A percentile compares a stretch with the other conserved stretches of the same genome.
These are phyloP conservation scores for Apodemus speciosus DNA, from an alignment of 2,113 vertebrate genomes.

Conservation along the genomic window DNA sequence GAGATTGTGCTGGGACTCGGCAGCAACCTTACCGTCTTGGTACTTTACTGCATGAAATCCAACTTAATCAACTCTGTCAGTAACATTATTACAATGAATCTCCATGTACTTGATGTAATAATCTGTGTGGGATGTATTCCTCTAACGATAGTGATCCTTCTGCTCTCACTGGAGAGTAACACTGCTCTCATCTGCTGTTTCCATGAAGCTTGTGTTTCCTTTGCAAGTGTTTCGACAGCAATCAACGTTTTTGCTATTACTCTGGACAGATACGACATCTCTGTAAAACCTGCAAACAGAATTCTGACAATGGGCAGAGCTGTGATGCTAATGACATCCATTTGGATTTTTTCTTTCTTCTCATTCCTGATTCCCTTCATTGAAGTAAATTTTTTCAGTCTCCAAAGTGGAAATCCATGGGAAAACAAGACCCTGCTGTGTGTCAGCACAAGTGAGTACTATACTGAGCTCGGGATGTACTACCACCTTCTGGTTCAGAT, in stretches of 20 bases:
- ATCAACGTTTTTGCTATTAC: constrained; percentile 98
- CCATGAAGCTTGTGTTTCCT: constrained; percentile 99
- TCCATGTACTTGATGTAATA: constrained; percentile 97
- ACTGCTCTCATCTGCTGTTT: constrained; percentile 97
- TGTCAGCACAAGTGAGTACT: constrained; percentile 91
- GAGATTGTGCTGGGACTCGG: constrained; percentile 98
- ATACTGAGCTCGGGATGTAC: constrained; percentile 95
- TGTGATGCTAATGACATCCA: constrained; percentile 92
- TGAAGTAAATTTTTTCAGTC: constrained; percentile 96
- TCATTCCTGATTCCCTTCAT: constrained; percentile 98
- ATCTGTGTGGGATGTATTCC: constrained; percentile 98
- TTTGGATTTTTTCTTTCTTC: constrained; percentile 96
- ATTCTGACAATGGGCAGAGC: constrained; percentile 98
- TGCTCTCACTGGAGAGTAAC: constrained; percentile 94
- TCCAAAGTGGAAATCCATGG: constrained; percentile 87
- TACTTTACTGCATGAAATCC: constrained; percentile 99
- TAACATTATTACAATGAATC: constrained; percentile 99
- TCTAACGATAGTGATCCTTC: constrained; percentile 95
- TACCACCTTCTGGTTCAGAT: constrained; percentile 98
- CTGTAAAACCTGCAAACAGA: constrained; percentile 97
- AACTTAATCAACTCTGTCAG: constrained; percentile 99
- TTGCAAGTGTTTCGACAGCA: constrained; percentile 96
- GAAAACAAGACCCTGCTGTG: constrained; percentile 93
- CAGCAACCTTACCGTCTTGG: constrained; percentile 98
- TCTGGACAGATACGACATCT: constrained; percentile 98